Evolutionary conservation across 2,888 invertebrate genomes (phyloP).

Genomic region (Drosophila borealis): DNA sequence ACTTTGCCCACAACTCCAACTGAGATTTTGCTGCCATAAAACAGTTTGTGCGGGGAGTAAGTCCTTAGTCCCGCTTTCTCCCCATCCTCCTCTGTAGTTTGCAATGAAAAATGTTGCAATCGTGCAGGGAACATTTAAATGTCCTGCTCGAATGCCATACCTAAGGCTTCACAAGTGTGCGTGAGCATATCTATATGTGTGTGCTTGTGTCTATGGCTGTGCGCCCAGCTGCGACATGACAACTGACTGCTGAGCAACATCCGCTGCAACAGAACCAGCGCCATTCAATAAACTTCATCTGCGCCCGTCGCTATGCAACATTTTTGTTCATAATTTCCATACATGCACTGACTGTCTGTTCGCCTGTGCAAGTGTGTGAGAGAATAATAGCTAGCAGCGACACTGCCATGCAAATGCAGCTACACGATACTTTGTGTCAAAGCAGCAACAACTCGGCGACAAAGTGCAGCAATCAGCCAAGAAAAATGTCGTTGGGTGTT

Average conservation of each 20-base stretch:
- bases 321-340: conserved; percentile 72
- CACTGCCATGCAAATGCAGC: conserved; percentile 60
- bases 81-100: conserved; percentile 31
- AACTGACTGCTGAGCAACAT: conserved; percentile 59
- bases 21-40: conserved; percentile 76
- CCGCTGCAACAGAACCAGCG: conserved; percentile 43
- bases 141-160: conserved; percentile 47
- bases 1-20: conserved; percentile 72
- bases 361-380: not conserved
- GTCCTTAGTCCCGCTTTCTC: conserved; percentile 4
- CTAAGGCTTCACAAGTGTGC: conserved; percentile 29
- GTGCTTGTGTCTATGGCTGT: not conserved
- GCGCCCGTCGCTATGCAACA: conserved; percentile 59
- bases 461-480: conserved; percentile 73
- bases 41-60: conserved; percentile 51
- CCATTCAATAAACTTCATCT: conserved; percentile 69
- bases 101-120: conserved; percentile 75
- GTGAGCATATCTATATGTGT: conserved; percentile 3
- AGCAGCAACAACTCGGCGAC: conserved; percentile 52
- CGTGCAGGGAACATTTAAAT: conserved; percentile 73
- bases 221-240: conserved; percentile 63
- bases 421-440: conserved; percentile 79
- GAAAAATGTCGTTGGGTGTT: conserved; percentile 62
- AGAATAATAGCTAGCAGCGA: conserved; percentile 44
- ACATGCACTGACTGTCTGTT: conserved; percentile 15